Evolutionary conservation across 2,888 invertebrate species (phyloP), one percentile per base, ranked within the genome.

Genomic region (Anthrax anthrax): DNA sequence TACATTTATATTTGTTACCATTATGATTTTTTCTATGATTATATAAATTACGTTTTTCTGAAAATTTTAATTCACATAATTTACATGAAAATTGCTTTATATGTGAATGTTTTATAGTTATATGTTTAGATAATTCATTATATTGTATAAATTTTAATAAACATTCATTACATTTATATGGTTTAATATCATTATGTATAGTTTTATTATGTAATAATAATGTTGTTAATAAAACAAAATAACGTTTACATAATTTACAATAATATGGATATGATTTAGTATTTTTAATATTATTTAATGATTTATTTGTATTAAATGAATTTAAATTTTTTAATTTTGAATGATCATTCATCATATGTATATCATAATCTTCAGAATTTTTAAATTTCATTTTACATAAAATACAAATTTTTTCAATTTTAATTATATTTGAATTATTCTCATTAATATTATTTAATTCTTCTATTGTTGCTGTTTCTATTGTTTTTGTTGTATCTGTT

Each of bases 21-120:
- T 44, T 47, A 47, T 48, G 50, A 27, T 44, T 44, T 43, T 44
- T 47, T 23, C 37, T 42, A 39, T 48, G 50, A 32, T 32, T 46
- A 39, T 14, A 37, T 44, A 44, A 37, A 43, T 44, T 46, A 23
- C 41, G 34, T 36, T 45, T 37, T 23, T 46, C 45, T 19, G 39
- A 39, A 36, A 13, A 40, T 16, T 9, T 16, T 16, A 36, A 16
- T 3, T 37, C 17, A 18, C 37, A 37, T 10, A 37, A 17, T 8
- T n/a, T 12, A 37, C 37, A 37, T 17, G 29, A 32, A 12, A 12
- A 32, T 32, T 32, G 9, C 12, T 32, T 32, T 12, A 32, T 12
- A 32, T 12, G 10, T 4, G 29, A 12, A 32, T 32, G 29, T 32
- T 3, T 9, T 9, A 12, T 12, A 12, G 8, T 32, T 4, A 6